Conservation (phyloP, 1,140 invertebrate species). For the roundworm (Caenorhabditis elegans) region DNA sequence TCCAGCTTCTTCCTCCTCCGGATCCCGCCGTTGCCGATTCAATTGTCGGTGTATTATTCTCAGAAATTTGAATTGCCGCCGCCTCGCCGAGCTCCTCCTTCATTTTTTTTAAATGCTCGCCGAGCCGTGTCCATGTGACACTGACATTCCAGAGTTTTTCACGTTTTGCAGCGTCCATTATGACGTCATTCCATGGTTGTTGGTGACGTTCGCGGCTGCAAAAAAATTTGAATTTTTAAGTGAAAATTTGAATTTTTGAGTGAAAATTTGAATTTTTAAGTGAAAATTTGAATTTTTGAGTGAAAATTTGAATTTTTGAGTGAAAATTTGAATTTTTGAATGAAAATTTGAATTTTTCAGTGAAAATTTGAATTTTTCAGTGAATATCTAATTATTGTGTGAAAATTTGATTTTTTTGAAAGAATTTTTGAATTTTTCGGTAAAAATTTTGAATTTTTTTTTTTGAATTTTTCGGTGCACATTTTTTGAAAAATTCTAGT, state of each 20-base stretch:
- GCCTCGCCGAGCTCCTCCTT: conserved; percentile 42
- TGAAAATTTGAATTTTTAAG: no score
- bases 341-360: conserved; percentile 40
- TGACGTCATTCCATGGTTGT: conserved; percentile 50
- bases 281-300: no score
- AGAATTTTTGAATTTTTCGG: no score
- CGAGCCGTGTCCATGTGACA: conserved; percentile 55
- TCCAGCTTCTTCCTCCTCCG: conserved; percentile 34
- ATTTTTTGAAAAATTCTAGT: no score
- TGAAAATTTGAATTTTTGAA: no score
- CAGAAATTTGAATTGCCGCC: conserved; percentile 14
- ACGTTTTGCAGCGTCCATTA: conserved; percentile 50
- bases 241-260: no score
- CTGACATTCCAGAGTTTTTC: conserved; percentile 56
- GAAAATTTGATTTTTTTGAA: no score
- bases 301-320: no score
- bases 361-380: no score
- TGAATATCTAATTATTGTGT: no score
- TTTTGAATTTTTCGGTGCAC: no score
- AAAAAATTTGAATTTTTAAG: not conserved
- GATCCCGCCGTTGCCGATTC: not conserved
- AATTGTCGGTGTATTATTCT: not conserved
- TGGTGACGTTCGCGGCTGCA: conserved; percentile 49
- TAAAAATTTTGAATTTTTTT: no score
- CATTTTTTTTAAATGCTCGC: conserved; percentile 32